Evolutionary conservation across 2,797 vertebrate genomes (phyloP), one percentile per base, ranked within the genome.

Genomic region (Typhlichthys subterraneus): DNA sequence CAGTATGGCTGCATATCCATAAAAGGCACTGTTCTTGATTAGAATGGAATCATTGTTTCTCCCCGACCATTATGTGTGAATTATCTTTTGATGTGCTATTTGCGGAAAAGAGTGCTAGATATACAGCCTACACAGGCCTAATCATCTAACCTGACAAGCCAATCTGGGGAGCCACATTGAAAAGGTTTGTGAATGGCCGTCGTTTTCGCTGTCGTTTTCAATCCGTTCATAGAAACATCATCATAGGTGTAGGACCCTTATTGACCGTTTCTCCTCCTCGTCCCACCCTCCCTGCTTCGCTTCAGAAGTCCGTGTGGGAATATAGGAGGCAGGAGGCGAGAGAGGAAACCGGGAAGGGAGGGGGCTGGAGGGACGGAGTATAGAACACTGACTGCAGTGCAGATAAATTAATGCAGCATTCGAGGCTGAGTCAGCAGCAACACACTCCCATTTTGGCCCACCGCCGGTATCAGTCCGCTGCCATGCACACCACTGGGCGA

Each of bases 301-400:
- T 72, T 56, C 61, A 61, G 69, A 75, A 73, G 75, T 63, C 58
- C 77, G 76, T 76, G 77, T 58, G 77, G 72, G 72, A 70, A 77
- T 57, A 74, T 69, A 69, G 72, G 75, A 76, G 80, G 61, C 62
- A 42, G 65, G 58, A 77, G 63, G 48, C 50, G 67, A 53, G 33
- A 14, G 14, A 17, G 33, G 76, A 47, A 51, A 45, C 66, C 61
- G 58, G 61, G 70, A 65, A 74, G 83, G 59, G 78, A 46, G 67
- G 13, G 55, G 53, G 67, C 59, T 68, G 51, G 65, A 45, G 38
- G 45, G 75, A 48, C 62, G 61, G 15, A 68, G 81, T 78, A 77
- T 82, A 81, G 85, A 89, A 90, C 87, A 92, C 93, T 93, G 93
- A 92, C 93, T 93, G 93, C 93, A 93, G 88, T 94, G 92, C 93